Percentiles rank a stretch among this genome's conserved stretches.
phyloP scores from a whole-genome alignment of 1,140 invertebrate species.

The Helicorthomorpha holstii region DNA sequence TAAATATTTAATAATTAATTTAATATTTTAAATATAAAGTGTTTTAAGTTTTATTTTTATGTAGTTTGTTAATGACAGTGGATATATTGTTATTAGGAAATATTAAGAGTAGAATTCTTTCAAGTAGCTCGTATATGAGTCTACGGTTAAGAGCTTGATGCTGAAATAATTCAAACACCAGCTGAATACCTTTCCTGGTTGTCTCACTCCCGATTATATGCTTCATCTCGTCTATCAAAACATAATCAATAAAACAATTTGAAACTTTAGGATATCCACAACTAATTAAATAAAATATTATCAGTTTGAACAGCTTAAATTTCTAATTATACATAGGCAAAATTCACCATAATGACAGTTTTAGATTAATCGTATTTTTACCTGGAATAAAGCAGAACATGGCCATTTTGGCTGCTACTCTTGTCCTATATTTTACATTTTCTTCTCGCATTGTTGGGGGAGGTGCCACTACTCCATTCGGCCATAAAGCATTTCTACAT shows the following conservation, averaged over 20 bases:
- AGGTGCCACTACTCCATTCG: constrained; percentile 46
- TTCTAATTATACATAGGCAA: neutral
- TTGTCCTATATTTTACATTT: constrained; percentile 55
- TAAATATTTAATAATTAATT: no score
- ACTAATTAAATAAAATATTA: no score
- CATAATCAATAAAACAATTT: constrained; percentile 11
- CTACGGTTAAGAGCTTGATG: constrained; percentile 65
- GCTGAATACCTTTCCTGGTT: constrained; percentile 64
- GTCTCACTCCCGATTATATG: constrained; percentile 83
- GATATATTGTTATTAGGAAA: constrained; percentile 55
- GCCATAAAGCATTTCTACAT: constrained; percentile 56
- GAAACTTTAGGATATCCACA: no score
- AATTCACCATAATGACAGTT: no score
- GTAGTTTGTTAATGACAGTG: constrained; percentile 42
- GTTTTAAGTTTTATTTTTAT: constrained; percentile 24
- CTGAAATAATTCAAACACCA: constrained; percentile 75
- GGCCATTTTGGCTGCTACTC: constrained; percentile 68
- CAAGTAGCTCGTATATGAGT: constrained; percentile 69
- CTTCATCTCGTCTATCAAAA: constrained; percentile 67
- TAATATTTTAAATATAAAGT: neutral
- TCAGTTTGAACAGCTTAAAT: neutral
- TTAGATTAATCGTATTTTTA: constrained; percentile 20
- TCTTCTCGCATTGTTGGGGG: constrained; percentile 43
- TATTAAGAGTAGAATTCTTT: constrained; percentile 54
- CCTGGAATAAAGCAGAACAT: constrained; percentile 58